Evolutionary conservation across 2,797 vertebrate genomes (phyloP), one percentile per base, ranked within the genome.

Genomic region (Onychomys arenicola): DNA sequence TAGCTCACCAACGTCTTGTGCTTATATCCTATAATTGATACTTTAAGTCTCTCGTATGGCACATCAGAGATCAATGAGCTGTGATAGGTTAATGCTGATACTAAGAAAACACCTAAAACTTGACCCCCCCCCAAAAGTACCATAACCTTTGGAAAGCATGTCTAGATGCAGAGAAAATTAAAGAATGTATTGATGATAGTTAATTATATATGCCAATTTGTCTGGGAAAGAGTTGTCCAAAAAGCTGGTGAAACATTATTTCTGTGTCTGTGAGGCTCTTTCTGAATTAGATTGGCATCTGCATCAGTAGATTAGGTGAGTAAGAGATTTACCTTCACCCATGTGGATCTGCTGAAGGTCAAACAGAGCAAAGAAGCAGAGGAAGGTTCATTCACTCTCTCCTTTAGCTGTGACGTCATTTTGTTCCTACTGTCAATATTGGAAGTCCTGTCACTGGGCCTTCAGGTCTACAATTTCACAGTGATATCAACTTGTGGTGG

Each of bases 141-240:
- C 88, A 6, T 98, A 78, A 95, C 90, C 95, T 98, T 97, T 93
- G 89, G 88, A 97, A 94, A 98, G n/a, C 40, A 95, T 96, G 96
- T 96, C 96, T 92, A 91, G 96, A 95, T 96, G 21, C 82, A 81
- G 59, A 91, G 90, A 71, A 96, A 95, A 89, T 97, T 77, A 90
- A 97, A 91, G 90, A 95, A 5, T 43, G n/a, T 17, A 11, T 87
- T 29, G n/a, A 21, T 6, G 7, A 52, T n/a, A 19, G 34, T 81
- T 71, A 83, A 7, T 88, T 49, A n/a, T 23, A 23, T n/a, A 52
- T 29, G 21, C 65, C 49, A 69, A 25, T 40, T 52, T 77, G 3
- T 37, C 12, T 52, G 10, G 16, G 52, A n/a, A 73, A 65, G 14
- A 25, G 32, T 43, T 76, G 21, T 8, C 21, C 52, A 55, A 63